phyloP scores from a whole-genome alignment of 2,797 vertebrate genomes.

The Melanotaenia parkinsoni region DNA sequence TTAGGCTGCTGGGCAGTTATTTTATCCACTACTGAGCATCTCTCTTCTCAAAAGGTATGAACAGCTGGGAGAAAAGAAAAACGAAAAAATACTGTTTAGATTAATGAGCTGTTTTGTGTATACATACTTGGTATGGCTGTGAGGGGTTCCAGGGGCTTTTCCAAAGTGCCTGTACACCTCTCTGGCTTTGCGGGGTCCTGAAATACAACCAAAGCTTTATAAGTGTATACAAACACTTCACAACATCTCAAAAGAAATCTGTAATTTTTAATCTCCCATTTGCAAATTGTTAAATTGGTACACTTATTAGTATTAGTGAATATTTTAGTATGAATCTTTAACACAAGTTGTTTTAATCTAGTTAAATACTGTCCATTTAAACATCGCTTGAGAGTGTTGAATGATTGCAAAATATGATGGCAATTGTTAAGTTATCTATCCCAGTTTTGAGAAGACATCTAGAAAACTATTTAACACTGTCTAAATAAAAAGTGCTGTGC shows the following conservation, averaged over 20 bases:
- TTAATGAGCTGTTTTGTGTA: neutral
- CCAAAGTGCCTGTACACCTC: slow-evolving; percentile 95
- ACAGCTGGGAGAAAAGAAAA: neutral
- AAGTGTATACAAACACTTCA: neutral
- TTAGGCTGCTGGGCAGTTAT: too few relatives aligned
- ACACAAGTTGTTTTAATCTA: neutral
- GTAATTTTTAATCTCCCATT: neutral
- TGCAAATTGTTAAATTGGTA: too few relatives aligned
- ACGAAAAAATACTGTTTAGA: neutral
- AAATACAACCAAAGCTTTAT: neutral
- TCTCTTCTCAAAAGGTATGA: too few relatives aligned
- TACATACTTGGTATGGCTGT: slow-evolving; percentile 94
- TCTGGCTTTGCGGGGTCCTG: slow-evolving; percentile 92
- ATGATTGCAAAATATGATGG: neutral
- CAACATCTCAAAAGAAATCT: neutral
- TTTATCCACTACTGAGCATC: too few relatives aligned
- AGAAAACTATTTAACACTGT: neutral
- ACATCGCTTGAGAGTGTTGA: neutral
- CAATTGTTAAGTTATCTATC: neutral
- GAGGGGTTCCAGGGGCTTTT: slow-evolving; percentile 92
- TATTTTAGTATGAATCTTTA: neutral
- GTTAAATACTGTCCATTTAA: neutral
- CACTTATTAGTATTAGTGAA: neutral
- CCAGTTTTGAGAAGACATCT: neutral
- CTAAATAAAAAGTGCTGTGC: too few relatives aligned